Evolutionary conservation across 2,113 vertebrate species (phyloP).

Genomic region (Pardalotus punctatus): DNA sequence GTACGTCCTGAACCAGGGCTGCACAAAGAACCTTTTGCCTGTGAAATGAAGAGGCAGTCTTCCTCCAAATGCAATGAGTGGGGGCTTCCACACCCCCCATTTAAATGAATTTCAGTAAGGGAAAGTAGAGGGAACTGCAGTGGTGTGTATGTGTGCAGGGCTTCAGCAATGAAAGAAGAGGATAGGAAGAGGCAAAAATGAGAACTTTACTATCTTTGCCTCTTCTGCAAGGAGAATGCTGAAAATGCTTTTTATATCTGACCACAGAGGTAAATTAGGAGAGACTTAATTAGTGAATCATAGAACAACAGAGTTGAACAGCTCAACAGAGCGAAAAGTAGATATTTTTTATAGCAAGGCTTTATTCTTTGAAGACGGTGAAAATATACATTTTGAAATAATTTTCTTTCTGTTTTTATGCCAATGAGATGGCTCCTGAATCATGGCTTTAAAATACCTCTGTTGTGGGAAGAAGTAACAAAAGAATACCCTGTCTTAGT

Average conservation of each 20-base stretch:
- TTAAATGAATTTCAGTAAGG: background rate
- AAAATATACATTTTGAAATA: background rate
- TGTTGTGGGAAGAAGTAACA: background rate
- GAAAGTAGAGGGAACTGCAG: background rate
- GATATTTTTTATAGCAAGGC: background rate
- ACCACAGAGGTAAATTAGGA: background rate
- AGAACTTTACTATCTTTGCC: background rate
- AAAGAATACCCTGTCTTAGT: background rate
- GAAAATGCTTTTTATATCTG: background rate
- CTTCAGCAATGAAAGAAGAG: background rate
- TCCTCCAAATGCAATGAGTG: background rate
- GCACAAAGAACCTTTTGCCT: background rate
- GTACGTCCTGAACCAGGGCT: background rate
- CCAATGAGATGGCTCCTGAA: background rate
- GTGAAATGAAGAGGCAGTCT: background rate
- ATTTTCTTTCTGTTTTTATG: background rate
- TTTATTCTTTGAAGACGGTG: background rate
- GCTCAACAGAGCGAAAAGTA: background rate
- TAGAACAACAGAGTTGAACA: background rate
- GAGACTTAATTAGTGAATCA: background rate
- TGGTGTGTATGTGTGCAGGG: too few species aligned
- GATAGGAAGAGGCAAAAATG: background rate
- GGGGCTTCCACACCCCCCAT: accelerated
- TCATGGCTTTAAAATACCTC: background rate
- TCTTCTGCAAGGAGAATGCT: background rate